A percentile compares a stretch with the other conserved stretches of the same genome.
Evolutionary conservation across 1,140 invertebrate species (phyloP).

Genomic region (Mycetomoellerius zeteki): DNA sequence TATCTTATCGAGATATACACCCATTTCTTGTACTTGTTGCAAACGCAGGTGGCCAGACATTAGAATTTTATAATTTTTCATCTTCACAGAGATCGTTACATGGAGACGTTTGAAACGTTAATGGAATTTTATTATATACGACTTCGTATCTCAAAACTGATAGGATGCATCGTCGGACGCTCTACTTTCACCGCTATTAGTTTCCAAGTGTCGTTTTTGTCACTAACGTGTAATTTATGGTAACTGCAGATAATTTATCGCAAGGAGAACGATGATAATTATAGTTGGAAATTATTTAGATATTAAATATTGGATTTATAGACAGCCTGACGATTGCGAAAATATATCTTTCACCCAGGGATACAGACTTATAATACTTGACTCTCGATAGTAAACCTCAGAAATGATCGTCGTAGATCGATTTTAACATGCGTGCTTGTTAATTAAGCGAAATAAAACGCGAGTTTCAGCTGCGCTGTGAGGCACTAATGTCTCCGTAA

Average conservation of each 20-base stretch:
- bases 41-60: constrained; percentile 38
- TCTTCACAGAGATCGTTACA: not conserved
- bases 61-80: not conserved
- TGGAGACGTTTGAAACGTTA: not conserved
- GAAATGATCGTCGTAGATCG: not conserved
- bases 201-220: not conserved
- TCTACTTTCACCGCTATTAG: constrained; percentile 29
- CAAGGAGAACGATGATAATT: constrained; percentile 18
- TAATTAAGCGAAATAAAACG: constrained; percentile 40
- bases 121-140: not conserved
- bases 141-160: not conserved
- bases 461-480: not conserved
- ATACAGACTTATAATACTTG: not conserved
- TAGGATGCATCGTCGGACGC: not conserved
- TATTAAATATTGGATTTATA: constrained; percentile 26
- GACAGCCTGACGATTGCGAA: constrained; percentile 28
- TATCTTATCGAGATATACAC: constrained; percentile 13
- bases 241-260: not conserved
- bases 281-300: constrained; percentile 11
- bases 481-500: not conserved
- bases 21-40: constrained; percentile 15
- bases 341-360: constrained; percentile 18
- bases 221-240: not conserved
- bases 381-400: not conserved
- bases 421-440: not conserved